Conservation (phyloP, 2,797 vertebrate genomes). For the Micrastur ruficollis region DNA sequence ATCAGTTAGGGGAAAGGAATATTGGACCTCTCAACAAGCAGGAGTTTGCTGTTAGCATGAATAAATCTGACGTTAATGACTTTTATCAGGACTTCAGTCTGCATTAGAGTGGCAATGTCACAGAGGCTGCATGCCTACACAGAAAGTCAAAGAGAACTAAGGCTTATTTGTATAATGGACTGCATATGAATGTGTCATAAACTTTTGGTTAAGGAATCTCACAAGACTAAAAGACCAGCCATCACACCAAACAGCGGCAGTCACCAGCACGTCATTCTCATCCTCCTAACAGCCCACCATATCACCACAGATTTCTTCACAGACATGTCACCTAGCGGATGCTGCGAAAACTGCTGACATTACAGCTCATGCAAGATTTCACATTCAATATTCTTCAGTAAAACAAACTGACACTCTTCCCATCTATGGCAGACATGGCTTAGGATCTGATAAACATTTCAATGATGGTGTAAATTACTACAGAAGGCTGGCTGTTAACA, state of each 20-base stretch:
- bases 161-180: background rate
- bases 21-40: background rate
- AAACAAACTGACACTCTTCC: background rate
- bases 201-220: background rate
- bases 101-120: background rate
- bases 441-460: background rate
- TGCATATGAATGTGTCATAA: background rate
- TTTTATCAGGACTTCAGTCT: background rate
- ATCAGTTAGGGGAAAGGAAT: background rate
- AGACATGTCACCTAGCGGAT: background rate
- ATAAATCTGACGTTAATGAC: background rate
- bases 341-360: background rate
- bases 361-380: background rate
- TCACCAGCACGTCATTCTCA: background rate
- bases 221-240: background rate
- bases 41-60: background rate
- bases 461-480: background rate
- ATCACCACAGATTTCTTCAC: background rate
- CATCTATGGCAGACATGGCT: background rate
- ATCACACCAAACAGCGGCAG: background rate
- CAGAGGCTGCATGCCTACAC: background rate
- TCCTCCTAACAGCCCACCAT: background rate
- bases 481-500: background rate
- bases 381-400: background rate
- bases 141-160: background rate